Evolutionary conservation across 2,113 vertebrate species (phyloP).

Genomic region (Clupea harengus): DNA sequence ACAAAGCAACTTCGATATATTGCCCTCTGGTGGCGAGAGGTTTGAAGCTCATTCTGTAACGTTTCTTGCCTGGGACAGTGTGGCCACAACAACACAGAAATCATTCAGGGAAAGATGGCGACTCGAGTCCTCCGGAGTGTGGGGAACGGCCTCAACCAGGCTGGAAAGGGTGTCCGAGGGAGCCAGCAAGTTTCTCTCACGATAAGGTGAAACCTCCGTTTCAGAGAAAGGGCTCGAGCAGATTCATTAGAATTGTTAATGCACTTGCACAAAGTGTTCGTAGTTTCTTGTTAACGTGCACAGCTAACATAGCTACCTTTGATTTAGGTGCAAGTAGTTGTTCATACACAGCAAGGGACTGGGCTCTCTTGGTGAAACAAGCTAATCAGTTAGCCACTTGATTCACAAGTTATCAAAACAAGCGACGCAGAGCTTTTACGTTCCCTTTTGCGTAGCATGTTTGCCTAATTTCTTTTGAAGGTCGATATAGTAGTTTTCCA

Average conservation of each 20-base stretch:
- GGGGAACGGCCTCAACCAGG: conserved; percentile 61
- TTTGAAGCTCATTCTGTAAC: background rate
- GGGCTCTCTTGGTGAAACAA: background rate
- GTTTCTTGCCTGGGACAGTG: background rate
- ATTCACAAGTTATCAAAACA: background rate
- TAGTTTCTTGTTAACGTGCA: background rate
- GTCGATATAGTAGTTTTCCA: background rate
- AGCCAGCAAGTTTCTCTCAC: conserved; percentile 40
- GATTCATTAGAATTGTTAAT: background rate
- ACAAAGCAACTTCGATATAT: no score
- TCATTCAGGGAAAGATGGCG: conserved; percentile 78
- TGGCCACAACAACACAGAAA: background rate
- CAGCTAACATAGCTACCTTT: background rate
- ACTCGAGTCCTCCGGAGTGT: conserved; percentile 70
- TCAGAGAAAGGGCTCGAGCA: background rate
- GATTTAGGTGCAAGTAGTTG: background rate
- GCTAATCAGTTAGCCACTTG: background rate
- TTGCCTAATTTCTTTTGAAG: background rate
- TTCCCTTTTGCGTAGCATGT: background rate
- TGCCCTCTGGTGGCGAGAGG: no score
- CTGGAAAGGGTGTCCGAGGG: conserved; percentile 39
- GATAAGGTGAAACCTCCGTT: conserved; percentile 50
- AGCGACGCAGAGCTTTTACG: background rate
- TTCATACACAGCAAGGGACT: background rate
- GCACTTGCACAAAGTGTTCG: background rate